Evolutionary conservation across 1,140 invertebrate genomes (phyloP).

Genomic region (Uloborus diversus): DNA sequence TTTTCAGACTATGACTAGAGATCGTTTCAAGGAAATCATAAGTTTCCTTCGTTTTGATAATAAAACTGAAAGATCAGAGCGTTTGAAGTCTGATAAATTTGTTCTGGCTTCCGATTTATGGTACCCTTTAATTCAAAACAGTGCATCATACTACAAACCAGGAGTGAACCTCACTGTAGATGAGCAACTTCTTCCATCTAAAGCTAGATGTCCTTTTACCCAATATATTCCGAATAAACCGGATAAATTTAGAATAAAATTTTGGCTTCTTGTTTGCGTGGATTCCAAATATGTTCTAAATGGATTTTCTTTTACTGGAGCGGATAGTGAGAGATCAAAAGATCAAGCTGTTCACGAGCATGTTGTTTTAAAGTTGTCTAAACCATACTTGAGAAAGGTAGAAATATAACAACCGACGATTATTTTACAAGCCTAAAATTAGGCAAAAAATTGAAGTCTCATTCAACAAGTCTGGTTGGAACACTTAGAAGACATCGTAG

Average conservation of each 20-base stretch:
- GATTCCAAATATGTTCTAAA: conserved; percentile 41
- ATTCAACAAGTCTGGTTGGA: neutral
- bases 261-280: conserved; percentile 33
- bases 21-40: conserved; percentile 7
- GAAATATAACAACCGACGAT: neutral
- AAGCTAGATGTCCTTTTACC: conserved; percentile 37
- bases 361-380: neutral
- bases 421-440: neutral
- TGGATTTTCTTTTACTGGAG: neutral
- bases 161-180: conserved; percentile 27
- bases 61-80: neutral
- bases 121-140: conserved; percentile 47
- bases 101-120: too few species aligned
- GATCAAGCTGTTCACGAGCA: neutral
- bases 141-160: conserved; percentile 34
- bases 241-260: conserved; percentile 51
- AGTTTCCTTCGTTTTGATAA: conserved; percentile 34
- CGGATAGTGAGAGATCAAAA: neutral
- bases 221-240: conserved; percentile 38
- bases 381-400: neutral
- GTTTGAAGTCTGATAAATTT: conserved; percentile 35
- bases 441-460: neutral
- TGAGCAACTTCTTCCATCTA: conserved; percentile 47
- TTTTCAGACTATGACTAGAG: conserved; percentile 7
- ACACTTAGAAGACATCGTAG: neutral